Conservation (phyloP, 2,888 invertebrate species). For the Anagyrus pseudococci region DNA sequence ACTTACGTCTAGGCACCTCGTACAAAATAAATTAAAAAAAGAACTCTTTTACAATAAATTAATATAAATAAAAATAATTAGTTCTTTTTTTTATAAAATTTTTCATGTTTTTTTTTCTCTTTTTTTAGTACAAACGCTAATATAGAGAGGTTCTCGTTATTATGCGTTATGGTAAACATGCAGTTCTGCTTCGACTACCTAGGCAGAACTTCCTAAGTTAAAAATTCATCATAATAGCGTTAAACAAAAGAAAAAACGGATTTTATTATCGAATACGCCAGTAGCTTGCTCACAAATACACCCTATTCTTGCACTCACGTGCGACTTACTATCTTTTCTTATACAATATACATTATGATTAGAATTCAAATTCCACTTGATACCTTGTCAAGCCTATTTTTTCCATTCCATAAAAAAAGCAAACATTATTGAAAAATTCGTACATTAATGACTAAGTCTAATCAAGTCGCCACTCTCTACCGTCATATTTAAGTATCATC, state of each 20-base stretch:
- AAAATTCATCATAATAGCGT: background rate
- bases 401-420: background rate
- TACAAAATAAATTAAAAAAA: conserved; percentile 18
- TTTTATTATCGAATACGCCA: background rate
- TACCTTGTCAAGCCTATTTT: background rate
- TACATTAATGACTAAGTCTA: background rate
- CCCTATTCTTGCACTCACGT: background rate
- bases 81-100: background rate
- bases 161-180: conserved; percentile 7
- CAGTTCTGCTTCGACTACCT: background rate
- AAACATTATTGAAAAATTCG: background rate
- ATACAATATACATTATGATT: background rate
- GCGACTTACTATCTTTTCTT: background rate
- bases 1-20: too few relatives aligned
- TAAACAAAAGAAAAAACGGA: background rate
- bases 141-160: conserved; percentile 4
- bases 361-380: too few relatives aligned
- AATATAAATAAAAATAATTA: conserved; percentile 13
- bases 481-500: background rate
- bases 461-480: background rate
- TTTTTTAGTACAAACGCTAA: conserved; percentile 5
- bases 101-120: background rate
- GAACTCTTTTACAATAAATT: conserved; percentile 5
- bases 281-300: background rate
- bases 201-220: too few relatives aligned